phyloP scores from a whole-genome alignment of 2,888 invertebrate genomes.

The Harpalus rubripes region DNA sequence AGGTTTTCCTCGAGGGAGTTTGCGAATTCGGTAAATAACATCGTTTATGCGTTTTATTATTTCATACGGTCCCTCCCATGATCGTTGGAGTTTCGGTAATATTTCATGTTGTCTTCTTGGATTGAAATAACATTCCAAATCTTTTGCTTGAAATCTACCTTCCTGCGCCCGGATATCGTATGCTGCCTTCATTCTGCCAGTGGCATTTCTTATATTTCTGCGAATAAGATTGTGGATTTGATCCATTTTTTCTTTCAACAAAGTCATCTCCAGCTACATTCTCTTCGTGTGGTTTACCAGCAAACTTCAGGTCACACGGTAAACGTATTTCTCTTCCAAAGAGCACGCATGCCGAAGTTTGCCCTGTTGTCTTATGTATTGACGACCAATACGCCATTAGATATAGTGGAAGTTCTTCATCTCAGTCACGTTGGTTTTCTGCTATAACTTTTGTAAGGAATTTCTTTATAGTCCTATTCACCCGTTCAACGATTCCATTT shows the following conservation, averaged over 20 bases:
- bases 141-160: too few species aligned
- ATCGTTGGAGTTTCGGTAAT: too few species aligned
- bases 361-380: conserved; percentile 56
- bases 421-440: conserved; percentile 40
- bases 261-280: conserved; percentile 17
- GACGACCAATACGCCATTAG: conserved; percentile 60
- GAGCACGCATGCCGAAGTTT: background rate
- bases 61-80: background rate
- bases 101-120: conserved; percentile 8
- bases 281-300: background rate
- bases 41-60: conserved; percentile 14
- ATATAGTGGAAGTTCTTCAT: conserved; percentile 65
- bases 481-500: conserved; percentile 52
- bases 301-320: too few species aligned
- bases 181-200: conserved; percentile 7
- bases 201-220: background rate
- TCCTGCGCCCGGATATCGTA: conserved; percentile 29
- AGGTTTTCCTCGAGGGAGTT: conserved; percentile 14
- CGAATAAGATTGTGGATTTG: conserved; percentile 1
- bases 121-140: conserved; percentile 18
- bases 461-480: conserved; percentile 39
- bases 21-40: conserved; percentile 22
- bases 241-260: background rate
- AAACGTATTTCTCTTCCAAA: too few species aligned
- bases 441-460: conserved; percentile 21